Base-by-base conservation (phyloP, 2,113 vertebrate species). In the Macquaria australasica region DNA sequence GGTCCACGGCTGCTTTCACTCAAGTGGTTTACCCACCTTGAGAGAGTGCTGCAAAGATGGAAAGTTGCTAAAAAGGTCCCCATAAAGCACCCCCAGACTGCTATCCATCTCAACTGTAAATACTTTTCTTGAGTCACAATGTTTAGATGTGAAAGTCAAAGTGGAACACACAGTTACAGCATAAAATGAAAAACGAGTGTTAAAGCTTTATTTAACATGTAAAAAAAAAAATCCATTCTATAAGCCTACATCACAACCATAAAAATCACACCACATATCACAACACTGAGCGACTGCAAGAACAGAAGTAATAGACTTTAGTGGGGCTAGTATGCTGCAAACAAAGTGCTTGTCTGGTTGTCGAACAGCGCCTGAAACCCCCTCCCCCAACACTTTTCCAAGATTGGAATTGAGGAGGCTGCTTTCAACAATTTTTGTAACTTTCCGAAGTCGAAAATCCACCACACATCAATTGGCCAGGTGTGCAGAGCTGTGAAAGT, bases 61-160 rank as follows among this genome's bases (percentile, higher is more conserved):
- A 92, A 85, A 86, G 69, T 72, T 70, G 58, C 58, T 81, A 3
- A 83, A 83, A 73, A 48, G 56, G 31, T n/a, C 50, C n/a, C 53
- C 3, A 25, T 63, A 23, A 72, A 58, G 74, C 66, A 70, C 25
- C 78, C 70, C 50, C 75, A 73, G 70, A 39, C 48, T 23, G 39
- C 56, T 0, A 45, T 79, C 66, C 59, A 50, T 71, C 71, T 77
- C 41, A 43, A 20, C 70, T 77, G 74, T 77, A 70, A 74, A 77
- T 41, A 39, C 58, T 80, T 69, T 59, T 68, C 28, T n/a, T 28
- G 14, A 58, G 73, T 78, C 80, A 53, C 73, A 43, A 28, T 88
- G 82, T 90, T 87, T 85, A 83, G 73, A 82, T 25, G 64, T 77
- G 37, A 75, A 34, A 73, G 81, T 82, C 66, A 51, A 77, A 23